Base-by-base conservation (phyloP, 2,888 invertebrate genomes). In the Drosophila barbarae region DNA sequence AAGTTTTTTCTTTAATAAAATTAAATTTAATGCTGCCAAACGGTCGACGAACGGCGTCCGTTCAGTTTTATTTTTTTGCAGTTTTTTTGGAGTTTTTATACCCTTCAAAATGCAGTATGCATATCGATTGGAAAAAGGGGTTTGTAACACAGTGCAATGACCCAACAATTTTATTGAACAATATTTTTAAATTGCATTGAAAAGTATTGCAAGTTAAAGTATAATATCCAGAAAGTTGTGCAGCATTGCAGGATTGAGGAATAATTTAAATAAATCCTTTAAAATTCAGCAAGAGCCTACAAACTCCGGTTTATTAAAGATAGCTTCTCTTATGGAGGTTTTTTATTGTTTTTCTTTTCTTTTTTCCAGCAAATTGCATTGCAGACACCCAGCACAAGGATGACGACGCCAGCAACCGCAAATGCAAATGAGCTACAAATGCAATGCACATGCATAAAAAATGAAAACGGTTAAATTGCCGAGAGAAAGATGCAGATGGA, bases 371-470 rank as follows among this genome's bases (percentile, higher is more conserved):
- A 84, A 80, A 80, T 80, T 84, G 84, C 79, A 81, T 82, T 76
- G 71, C 84, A 73, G 71, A 71, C 69, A 55, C 35, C 30, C 64
- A 65, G n/a, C 53, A 30, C 47, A 49, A 61, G 47, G 66, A 58
- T 54, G 64, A 50, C 70, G 68, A 46, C 57, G 50, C 49, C 69
- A 60, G 66, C 73, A 74, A 72, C 76, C 67, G 67, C 77, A 81
- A 76, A 80, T 80, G 79, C 82, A 80, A 80, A 80, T 80, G 82
- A 80, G 79, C 76, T 71, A 81, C 84, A 84, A 84, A 81, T 76
- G 84, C 76, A 70, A 72, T 84, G 79, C 78, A 81, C 82, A 79
- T 79, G 84, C 74, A 79, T 81, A 84, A 78, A 72, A 79, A 82
- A 76, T 78, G 65, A 72, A 82, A 74, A 58, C 66, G 84, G 67